Percentiles rank a stretch among this genome's conserved stretches.
Conservation (phyloP, 2,888 invertebrate species). For the Catonia carolina region DNA sequence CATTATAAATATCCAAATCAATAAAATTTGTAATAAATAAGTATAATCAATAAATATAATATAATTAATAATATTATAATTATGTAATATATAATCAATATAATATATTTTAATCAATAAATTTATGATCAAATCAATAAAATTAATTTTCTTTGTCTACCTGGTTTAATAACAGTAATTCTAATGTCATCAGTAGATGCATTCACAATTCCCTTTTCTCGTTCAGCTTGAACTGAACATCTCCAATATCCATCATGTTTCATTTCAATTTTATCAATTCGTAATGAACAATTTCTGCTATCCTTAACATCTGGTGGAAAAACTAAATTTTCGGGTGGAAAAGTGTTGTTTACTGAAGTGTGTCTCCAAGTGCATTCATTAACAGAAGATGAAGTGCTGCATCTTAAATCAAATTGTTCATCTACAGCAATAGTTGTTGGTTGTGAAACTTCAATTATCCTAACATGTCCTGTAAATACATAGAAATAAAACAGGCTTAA, state of each 20-base stretch:
- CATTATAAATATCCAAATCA: too few relatives aligned
- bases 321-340: not conserved
- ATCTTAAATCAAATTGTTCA: not conserved
- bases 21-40: too few relatives aligned
- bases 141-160: too few relatives aligned
- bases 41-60: too few relatives aligned
- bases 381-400: not conserved
- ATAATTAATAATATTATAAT: too few relatives aligned
- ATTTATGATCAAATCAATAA: too few relatives aligned
- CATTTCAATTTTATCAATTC: not conserved
- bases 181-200: not conserved
- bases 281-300: not conserved
- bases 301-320: not conserved
- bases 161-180: conserved; percentile 2
- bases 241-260: conserved; percentile 8
- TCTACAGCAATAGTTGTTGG: not conserved
- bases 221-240: not conserved
- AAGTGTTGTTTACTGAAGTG: not conserved
- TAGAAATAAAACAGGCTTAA: too few relatives aligned
- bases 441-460: conserved; percentile 1
- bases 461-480: not conserved
- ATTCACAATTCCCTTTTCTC: not conserved
- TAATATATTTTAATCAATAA: too few relatives aligned
- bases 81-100: too few relatives aligned
- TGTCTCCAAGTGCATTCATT: conserved; percentile 1